Evolutionary conservation across 2,888 invertebrate species (phyloP).

Genomic region (Caenorhabditis drosophilae): DNA sequence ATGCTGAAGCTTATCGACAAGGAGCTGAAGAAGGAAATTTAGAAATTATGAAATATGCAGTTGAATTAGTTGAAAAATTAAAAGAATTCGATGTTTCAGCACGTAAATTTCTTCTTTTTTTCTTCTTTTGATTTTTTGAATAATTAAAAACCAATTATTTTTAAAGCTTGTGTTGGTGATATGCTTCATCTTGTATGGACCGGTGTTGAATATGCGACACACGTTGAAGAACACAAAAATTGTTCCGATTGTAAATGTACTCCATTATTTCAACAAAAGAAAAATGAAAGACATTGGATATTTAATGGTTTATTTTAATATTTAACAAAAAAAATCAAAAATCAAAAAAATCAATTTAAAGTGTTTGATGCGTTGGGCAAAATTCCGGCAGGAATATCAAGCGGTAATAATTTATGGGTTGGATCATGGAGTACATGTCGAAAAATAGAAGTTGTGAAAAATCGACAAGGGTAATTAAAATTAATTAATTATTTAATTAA

Average conservation of each 20-base stretch:
- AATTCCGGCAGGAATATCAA: constrained; percentile 68
- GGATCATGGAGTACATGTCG: constrained; percentile 68
- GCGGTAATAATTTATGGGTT: constrained; percentile 69
- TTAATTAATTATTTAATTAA: constrained; percentile 2
- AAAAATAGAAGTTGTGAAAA: constrained; percentile 65
- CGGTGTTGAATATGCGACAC: constrained; percentile 64
- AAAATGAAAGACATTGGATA: constrained; percentile 64
- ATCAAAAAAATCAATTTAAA: constrained; percentile 15
- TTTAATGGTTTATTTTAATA: constrained; percentile 60
- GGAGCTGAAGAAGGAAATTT: constrained; percentile 59
- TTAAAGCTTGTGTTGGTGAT: constrained; percentile 61
- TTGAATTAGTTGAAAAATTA: constrained; percentile 45
- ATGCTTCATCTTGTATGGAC: constrained; percentile 64
- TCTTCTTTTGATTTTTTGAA: neutral
- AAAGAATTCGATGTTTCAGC: constrained; percentile 49
- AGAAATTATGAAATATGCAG: constrained; percentile 55
- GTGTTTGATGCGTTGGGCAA: constrained; percentile 68
- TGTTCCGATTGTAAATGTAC: constrained; percentile 66
- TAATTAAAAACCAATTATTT: neutral
- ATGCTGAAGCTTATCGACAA: constrained; percentile 42
- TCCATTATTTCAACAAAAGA: constrained; percentile 54
- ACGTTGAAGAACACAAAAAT: constrained; percentile 57
- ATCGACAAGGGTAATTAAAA: constrained; percentile 57
- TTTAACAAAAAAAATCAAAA: too few relatives aligned
- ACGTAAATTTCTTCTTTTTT: constrained; percentile 21